Base-by-base conservation (phyloP, 1,140 invertebrate species). In the Homarus americanus region DNA sequence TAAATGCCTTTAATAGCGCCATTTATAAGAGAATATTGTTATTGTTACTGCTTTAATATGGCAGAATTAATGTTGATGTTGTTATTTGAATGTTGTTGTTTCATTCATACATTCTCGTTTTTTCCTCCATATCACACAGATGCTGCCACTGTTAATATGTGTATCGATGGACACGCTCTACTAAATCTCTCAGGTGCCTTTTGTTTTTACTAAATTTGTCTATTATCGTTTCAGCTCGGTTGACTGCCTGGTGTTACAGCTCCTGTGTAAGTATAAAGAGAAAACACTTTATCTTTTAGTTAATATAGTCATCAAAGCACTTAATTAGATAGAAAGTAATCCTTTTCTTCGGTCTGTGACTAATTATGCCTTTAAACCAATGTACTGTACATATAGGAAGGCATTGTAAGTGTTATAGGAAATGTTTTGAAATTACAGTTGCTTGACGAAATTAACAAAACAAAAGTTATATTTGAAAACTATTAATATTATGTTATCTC, bases 21-120 rank as follows among this genome's bases (percentile, higher is more conserved):
- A 69, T 85, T 75, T 85, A 44, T 44, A 72, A 86, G 44, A 69
- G 66, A 86, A 44, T 73, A 76, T 76, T 73, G 83, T 86, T 76
- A 86, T 75, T 86, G 83, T 86, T 76, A 86, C 34, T 53, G 28
- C 69, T 73, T 66, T 85, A 72, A 85, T 85, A 66, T n/a, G n/a
- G 20, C 63, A 41, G 41, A 69, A 44, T 73, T 73, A 72, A 72
- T 85, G 58, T 69, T 85, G 66, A 66, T 66, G 82, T 41, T 72
- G 73, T 72, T 72, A 85, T 69, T 36, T 66, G 82, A 85, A 85
- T 73, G 82, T 44, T 85, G 66, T 73, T 85, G 40, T 44, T 41
- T 66, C 41, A 40, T 41, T 85, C 82, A 40, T 72, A 38, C 66
- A 36, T 49, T 85, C 66, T 34, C 82, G 20, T 58, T 58, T 58